phyloP scores from a whole-genome alignment of 2,113 vertebrate genomes.

The Dasypus novemcinctus region DNA sequence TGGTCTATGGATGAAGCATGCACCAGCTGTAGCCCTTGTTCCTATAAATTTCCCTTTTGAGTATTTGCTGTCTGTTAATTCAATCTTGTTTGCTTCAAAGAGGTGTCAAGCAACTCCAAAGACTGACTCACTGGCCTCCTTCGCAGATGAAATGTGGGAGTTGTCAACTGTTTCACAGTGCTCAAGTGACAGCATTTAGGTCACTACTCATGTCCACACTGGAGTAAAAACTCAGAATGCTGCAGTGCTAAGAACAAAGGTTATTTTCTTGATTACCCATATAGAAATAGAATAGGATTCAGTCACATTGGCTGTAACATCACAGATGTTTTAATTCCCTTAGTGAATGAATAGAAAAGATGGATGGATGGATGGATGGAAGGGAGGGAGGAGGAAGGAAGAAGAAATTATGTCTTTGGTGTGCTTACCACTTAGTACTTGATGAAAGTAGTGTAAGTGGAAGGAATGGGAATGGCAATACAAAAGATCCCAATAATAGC shows the following conservation, averaged over 20 bases:
- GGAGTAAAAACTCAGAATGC: neutral
- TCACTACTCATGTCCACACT: rapidly evolving
- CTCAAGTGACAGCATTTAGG: neutral
- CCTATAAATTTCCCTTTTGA: neutral
- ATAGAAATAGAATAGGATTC: neutral
- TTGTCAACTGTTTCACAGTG: rapidly evolving
- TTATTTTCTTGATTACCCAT: too few species aligned
- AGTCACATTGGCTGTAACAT: neutral
- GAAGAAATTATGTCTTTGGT: neutral
- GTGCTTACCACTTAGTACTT: neutral
- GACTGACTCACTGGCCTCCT: neutral
- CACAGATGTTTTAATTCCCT: neutral
- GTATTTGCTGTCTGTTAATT: neutral
- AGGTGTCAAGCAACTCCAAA: neutral
- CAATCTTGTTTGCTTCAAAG: neutral
- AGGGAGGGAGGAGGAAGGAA: neutral
- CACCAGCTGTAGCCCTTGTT: rapidly evolving
- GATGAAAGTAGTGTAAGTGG: neutral
- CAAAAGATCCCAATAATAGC: neutral
- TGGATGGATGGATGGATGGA: neutral
- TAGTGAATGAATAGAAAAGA: neutral
- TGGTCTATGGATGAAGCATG: rapidly evolving
- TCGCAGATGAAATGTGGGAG: neutral
- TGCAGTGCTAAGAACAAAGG: neutral
- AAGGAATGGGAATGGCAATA: neutral